Evolutionary conservation across 2,888 invertebrate species (phyloP).

Genomic region (Spilosoma lubricipeda): DNA sequence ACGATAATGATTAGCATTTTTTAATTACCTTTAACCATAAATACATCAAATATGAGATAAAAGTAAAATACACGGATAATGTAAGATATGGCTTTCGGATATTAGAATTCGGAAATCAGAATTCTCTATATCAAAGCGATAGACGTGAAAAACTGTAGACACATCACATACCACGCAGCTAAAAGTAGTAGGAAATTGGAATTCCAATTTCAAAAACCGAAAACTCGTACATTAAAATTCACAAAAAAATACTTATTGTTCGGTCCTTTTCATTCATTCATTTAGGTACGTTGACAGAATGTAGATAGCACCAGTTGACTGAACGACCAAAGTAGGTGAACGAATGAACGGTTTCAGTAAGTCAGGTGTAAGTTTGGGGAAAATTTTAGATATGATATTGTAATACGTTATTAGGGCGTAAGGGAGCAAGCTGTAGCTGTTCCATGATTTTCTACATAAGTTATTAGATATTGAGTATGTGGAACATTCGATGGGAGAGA

Average conservation of each 20-base stretch:
- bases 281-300: slow-evolving; percentile 36
- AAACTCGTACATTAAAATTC: slow-evolving; percentile 21
- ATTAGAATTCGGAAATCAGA: neutral
- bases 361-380: slow-evolving; percentile 46
- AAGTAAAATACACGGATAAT: neutral
- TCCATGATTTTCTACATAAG: neutral
- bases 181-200: slow-evolving; percentile 13
- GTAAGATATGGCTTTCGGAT: neutral
- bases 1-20: neutral
- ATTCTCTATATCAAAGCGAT: neutral
- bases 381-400: slow-evolving; percentile 39
- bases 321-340: slow-evolving; percentile 50
- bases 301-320: slow-evolving; percentile 50
- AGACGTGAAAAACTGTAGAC: neutral
- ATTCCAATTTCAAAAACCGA: slow-evolving; percentile 13
- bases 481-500: neutral
- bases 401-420: slow-evolving; percentile 22
- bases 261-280: slow-evolving; percentile 49
- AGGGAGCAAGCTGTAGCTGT: neutral
- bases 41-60: neutral
- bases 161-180: neutral
- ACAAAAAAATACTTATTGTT: slow-evolving; percentile 30
- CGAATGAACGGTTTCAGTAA: slow-evolving; percentile 47
- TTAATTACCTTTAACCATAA: neutral
- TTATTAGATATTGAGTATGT: neutral